Evolutionary conservation across 2,888 invertebrate species (phyloP), one percentile per base, ranked within the genome.

Genomic region (Leptinotarsa tumamoca): DNA sequence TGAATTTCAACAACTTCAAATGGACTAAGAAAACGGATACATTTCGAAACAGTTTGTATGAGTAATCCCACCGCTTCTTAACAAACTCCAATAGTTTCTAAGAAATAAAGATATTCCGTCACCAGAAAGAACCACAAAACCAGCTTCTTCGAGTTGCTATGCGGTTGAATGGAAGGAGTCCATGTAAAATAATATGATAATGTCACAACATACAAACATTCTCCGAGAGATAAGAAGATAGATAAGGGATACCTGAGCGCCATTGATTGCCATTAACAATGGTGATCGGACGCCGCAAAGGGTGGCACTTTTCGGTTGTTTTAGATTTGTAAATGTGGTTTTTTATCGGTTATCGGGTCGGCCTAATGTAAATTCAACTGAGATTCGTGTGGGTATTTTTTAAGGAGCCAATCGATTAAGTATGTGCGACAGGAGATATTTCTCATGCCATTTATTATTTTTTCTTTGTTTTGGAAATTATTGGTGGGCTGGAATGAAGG

Each of bases 161-260:
- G 74, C 68, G 77, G 66, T 69, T 76, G 79, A 77, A 79, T 79
- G 74, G 75, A 70, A 72, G 73, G 72, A 73, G 77, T 68, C 78
- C 78, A 72, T 74, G 80, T 78, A 74, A 78, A 80, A 78, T 80
- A 79, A 80, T 80, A 80, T 80, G 80, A 80, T 80, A 80, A 78
- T 79, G 79, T 78, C 78, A 73, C 77, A 75, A 79, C 75, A 78
- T 73, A 78, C 80, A 74, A 79, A 76, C 78, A 80, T 80, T 80
- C 80, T 78, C 74, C 61, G 67, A 52, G 58, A 80, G 80, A 80
- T 79, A 77, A 72, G 77, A 76, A 76, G 71, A 68, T 27, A 56
- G 78, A 80, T 78, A 79, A 68, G 43, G 74, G 75, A 79, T 79
- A 80, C 79, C 80, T 79, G 80, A 75, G 78, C 75, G 77, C 79